Conservation (phyloP, 2,888 invertebrate species). For the Chrysodeixis includens region DNA sequence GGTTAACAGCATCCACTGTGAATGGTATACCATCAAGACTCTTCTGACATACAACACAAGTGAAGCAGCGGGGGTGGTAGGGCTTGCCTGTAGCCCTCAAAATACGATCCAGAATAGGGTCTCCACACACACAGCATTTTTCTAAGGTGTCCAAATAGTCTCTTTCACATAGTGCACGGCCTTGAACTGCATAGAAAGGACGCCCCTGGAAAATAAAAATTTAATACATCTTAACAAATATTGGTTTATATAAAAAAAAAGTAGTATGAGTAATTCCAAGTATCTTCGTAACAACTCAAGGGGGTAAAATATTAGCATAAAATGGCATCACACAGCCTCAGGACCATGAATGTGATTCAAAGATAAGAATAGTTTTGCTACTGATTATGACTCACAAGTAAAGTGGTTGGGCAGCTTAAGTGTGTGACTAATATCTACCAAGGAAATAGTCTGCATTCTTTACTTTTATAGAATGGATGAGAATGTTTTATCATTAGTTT, state of each 20-base stretch:
- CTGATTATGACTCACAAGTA: slow-evolving; percentile 14
- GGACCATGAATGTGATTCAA: neutral
- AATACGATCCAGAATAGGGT: slow-evolving; percentile 98
- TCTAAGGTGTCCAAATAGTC: slow-evolving; percentile 99
- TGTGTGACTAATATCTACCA: slow-evolving; percentile 10
- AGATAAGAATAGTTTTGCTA: neutral
- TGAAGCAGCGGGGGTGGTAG: slow-evolving; percentile 99
- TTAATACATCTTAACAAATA: too few relatives aligned
- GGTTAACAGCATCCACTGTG: slow-evolving; percentile 99
- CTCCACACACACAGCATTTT: slow-evolving; percentile 98
- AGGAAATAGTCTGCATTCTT: slow-evolving; percentile 12
- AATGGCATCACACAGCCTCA: neutral
- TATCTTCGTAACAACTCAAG: too few relatives aligned
- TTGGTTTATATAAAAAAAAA: too few relatives aligned
- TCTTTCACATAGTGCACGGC: slow-evolving; percentile 97
- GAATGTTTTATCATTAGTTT: neutral
- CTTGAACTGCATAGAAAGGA: slow-evolving; percentile 98
- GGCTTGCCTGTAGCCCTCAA: slow-evolving; percentile 98
- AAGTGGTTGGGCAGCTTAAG: neutral
- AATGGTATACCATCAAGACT: slow-evolving; percentile 99
- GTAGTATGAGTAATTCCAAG: too few relatives aligned
- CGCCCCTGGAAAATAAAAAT: slow-evolving; percentile 91
- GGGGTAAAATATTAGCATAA: neutral
- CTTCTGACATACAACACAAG: slow-evolving; percentile 98
- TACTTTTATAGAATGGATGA: neutral